Evolutionary conservation across 2,797 vertebrate genomes (phyloP).

Genomic region (Oreonectes daqikongensis): DNA sequence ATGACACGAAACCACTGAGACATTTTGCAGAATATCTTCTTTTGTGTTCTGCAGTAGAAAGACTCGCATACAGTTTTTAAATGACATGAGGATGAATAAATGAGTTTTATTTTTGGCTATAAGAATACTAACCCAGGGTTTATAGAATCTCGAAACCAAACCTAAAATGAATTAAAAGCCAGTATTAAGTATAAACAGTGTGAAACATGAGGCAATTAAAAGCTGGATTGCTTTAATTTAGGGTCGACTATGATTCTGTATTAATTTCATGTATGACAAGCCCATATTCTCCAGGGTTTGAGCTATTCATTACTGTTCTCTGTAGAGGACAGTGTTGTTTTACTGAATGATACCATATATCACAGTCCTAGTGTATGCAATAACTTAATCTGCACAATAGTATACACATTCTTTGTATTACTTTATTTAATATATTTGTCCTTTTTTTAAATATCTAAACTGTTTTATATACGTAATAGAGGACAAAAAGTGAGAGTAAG

Average conservation of each 20-base stretch:
- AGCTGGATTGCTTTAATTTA: not conserved
- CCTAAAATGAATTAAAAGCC: not conserved
- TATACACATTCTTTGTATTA: no score
- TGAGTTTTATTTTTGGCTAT: no score
- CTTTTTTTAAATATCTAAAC: not conserved
- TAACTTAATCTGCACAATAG: no score
- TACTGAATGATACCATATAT: no score
- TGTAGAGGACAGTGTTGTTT: not conserved
- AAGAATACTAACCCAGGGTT: not conserved
- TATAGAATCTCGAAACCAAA: not conserved
- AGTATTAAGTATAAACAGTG: not conserved
- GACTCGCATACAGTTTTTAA: no score
- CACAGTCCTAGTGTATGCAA: not conserved
- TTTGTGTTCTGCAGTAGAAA: no score
- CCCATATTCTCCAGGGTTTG: not conserved
- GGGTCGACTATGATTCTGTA: not conserved
- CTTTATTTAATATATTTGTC: not conserved
- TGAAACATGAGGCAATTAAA: not conserved
- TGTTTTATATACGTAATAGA: not conserved
- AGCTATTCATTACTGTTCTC: not conserved
- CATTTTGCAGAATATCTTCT: no score
- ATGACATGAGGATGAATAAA: no score
- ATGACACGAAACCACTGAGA: no score
- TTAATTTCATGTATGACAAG: not conserved
- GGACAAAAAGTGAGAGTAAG: not conserved